Conservation (phyloP, 23 tunicate species). For the Halocynthia roretzi region DNA sequence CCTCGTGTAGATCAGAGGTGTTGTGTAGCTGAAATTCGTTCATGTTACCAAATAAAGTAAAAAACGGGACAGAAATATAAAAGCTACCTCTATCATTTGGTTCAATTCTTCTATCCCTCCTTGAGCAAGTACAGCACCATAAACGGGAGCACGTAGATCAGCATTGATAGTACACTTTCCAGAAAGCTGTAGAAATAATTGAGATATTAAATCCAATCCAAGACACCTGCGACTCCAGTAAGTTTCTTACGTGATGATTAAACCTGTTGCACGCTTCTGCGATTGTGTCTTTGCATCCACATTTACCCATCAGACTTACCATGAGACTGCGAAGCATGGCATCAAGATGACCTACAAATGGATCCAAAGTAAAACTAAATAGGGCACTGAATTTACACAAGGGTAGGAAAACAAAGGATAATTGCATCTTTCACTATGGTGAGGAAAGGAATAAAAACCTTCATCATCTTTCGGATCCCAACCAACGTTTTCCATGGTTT, state of each 20-base stretch:
- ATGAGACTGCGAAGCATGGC: conserved; percentile 78
- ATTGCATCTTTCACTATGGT: no score
- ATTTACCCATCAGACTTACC: conserved; percentile 62
- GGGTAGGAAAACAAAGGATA: no score
- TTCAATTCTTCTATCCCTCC: conserved; percentile 57
- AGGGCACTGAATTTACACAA: no score
- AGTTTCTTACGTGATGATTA: conserved; percentile 38
- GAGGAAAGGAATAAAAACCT: conserved; percentile 22
- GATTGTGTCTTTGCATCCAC: conserved; percentile 61
- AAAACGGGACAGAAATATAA: neutral
- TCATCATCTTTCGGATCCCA: conserved; percentile 73
- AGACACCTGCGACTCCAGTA: no score
- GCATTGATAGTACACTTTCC: conserved; percentile 29
- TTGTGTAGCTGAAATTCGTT: conserved; percentile 47
- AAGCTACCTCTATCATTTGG: conserved; percentile 31
- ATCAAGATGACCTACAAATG: conserved; percentile 53
- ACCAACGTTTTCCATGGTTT: conserved; percentile 33
- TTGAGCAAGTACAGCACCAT: conserved; percentile 54
- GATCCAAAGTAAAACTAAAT: neutral
- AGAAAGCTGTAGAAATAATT: neutral
- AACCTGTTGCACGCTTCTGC: conserved; percentile 62
- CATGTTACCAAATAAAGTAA: neutral
- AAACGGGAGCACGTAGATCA: conserved; percentile 79
- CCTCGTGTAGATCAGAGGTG: conserved; percentile 79
- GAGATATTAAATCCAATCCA: no score